A percentile compares a stretch with the other conserved stretches of the same genome.
Evolutionary conservation across 2,113 vertebrate genomes (phyloP).

Genomic region (Geococcyx californianus): DNA sequence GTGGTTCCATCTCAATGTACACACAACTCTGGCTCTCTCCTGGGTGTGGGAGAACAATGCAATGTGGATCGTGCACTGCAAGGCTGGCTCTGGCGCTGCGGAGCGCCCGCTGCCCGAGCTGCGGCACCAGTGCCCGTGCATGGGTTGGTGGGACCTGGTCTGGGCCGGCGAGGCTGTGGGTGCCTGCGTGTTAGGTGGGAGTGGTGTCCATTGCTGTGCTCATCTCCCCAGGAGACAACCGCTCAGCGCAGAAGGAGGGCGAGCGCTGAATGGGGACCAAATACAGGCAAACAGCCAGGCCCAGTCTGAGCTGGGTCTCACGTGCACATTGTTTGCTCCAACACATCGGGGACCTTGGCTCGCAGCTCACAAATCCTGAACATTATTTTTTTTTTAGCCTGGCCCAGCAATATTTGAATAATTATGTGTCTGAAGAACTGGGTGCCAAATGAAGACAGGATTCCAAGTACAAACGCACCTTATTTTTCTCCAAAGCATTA

Average conservation of each 20-base stretch:
- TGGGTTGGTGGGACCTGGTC: neutral
- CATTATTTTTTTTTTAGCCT: neutral
- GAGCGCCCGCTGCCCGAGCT: neutral
- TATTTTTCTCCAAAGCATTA: neutral
- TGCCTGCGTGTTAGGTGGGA: neutral
- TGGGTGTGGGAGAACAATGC: neutral
- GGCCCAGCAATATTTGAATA: neutral
- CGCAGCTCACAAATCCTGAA: neutral
- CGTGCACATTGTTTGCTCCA: rapidly evolving
- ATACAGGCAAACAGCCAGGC: neutral
- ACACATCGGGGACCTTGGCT: neutral
- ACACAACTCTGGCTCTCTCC: slow-evolving; percentile 1
- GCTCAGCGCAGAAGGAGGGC: neutral
- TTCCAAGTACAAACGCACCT: neutral
- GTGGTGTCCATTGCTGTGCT: too few relatives aligned
- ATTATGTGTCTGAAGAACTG: neutral
- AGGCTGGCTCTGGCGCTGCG: neutral
- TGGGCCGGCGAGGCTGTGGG: neutral
- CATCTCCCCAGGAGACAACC: neutral
- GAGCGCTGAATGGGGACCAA: neutral
- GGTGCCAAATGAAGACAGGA: neutral
- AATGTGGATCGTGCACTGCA: neutral
- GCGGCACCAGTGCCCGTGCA: rapidly evolving
- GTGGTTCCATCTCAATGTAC: slow-evolving; percentile 39
- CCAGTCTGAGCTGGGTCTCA: neutral